These are phyloP conservation scores for Euura lappo DNA, from an alignment of 1,140 invertebrate genomes.

Conservation along the genomic window DNA sequence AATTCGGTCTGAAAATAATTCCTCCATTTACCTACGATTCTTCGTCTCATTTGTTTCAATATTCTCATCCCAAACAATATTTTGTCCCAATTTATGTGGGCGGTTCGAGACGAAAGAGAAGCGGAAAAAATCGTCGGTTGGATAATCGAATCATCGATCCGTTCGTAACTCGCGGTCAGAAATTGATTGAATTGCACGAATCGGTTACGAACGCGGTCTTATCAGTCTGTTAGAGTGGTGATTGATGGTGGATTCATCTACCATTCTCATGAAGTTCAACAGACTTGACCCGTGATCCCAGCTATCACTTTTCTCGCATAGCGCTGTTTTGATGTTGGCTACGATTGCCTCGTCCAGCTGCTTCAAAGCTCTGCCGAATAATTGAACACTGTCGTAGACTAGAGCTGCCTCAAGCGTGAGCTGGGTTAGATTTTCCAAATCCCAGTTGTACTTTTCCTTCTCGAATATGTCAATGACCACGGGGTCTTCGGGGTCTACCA, in stretches of 20 bases:
- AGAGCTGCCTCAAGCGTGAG: slow-evolving; percentile 74
- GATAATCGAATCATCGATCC: too few relatives aligned
- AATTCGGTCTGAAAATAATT: slow-evolving; percentile 64
- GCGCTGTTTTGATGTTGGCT: slow-evolving; percentile 58
- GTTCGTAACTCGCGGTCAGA: too few relatives aligned
- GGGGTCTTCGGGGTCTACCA: slow-evolving; percentile 69
- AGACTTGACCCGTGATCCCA: slow-evolving; percentile 86
- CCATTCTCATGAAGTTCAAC: slow-evolving; percentile 83
- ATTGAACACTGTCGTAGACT: slow-evolving; percentile 77
- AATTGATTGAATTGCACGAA: too few relatives aligned
- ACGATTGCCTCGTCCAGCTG: slow-evolving; percentile 62
- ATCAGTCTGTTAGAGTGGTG: neutral
- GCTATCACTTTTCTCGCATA: slow-evolving; percentile 72
- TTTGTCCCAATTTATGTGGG: too few relatives aligned
- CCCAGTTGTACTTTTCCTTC: slow-evolving; percentile 34
- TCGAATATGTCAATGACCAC: slow-evolving; percentile 61
- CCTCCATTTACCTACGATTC: neutral
- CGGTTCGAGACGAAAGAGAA: too few relatives aligned
- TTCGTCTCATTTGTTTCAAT: too few relatives aligned
- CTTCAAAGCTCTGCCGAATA: slow-evolving; percentile 76
- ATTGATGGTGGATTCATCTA: neutral
- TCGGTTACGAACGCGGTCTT: too few relatives aligned
- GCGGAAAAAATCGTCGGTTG: too few relatives aligned
- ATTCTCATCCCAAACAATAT: too few relatives aligned
- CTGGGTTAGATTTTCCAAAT: slow-evolving; percentile 34